These are phyloP conservation scores for Prochilodus magdalenae DNA, from an alignment of 2,113 vertebrate species.

Conservation along the genomic window DNA sequence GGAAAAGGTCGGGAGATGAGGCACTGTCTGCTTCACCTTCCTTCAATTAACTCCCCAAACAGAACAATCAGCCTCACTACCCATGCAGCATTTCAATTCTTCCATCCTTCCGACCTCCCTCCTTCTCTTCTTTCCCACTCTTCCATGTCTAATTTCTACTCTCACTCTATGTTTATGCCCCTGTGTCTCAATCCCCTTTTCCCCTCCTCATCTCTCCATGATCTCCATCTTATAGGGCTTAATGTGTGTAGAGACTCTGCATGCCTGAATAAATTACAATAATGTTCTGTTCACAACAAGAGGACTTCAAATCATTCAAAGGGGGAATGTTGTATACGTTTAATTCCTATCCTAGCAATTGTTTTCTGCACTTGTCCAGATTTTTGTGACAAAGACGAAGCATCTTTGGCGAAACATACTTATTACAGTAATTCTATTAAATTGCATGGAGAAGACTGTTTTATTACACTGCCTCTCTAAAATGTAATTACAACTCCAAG, in stretches of 20 bases:
- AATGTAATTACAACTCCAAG: conserved; percentile 10
- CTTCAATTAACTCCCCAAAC: conserved; percentile 91
- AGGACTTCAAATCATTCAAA: not conserved
- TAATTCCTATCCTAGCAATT: not conserved
- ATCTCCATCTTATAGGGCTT: not conserved
- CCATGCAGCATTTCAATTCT: conserved; percentile 88
- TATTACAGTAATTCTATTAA: conserved; percentile 9
- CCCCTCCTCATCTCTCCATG: not conserved
- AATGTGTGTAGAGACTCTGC: not conserved
- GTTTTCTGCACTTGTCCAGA: not conserved
- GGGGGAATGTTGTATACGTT: not conserved
- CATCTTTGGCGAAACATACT: not conserved
- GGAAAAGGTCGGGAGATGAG: conserved; percentile 80
- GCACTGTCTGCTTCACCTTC: conserved; percentile 85
- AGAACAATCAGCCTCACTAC: conserved; percentile 81
- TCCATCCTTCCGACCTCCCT: conserved; percentile 18
- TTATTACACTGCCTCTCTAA: not conserved
- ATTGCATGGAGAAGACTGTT: not conserved
- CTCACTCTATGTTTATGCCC: conserved; percentile 17
- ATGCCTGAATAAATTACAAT: conserved; percentile 11
- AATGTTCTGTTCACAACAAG: not conserved
- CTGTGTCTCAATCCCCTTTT: conserved; percentile 23
- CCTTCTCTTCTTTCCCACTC: not conserved
- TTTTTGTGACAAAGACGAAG: not conserved
- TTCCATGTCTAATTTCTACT: conserved; percentile 13